Evolutionary conservation across 2,113 vertebrate species (phyloP).

Genomic region (Diglossa brunneiventris): DNA sequence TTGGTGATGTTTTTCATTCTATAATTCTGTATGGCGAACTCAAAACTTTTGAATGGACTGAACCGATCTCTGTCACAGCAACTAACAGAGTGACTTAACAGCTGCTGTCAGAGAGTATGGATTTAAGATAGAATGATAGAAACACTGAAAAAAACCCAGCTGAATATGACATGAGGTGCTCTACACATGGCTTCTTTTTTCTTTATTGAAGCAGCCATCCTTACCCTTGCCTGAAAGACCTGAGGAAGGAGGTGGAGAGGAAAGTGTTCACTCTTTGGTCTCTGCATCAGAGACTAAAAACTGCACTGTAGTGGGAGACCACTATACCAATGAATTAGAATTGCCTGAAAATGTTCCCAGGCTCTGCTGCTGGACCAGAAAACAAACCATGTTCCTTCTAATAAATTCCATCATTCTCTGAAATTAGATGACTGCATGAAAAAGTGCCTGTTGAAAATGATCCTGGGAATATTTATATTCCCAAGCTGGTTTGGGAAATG

Average conservation of each 20-base stretch:
- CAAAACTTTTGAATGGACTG: not conserved
- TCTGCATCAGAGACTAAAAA: not conserved
- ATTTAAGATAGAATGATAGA: not conserved
- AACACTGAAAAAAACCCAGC: not conserved
- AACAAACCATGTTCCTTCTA: not conserved
- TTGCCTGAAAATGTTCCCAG: constrained; percentile 11
- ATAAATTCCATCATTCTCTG: not conserved
- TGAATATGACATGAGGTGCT: not conserved
- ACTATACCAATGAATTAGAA: not conserved
- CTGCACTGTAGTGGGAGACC: not conserved
- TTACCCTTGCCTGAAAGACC: not conserved
- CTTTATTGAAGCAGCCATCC: not conserved
- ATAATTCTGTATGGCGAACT: not conserved
- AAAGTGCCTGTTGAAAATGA: constrained; percentile 20
- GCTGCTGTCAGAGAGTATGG: not conserved
- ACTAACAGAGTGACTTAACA: not conserved
- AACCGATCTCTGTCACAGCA: not conserved
- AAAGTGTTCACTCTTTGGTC: not conserved
- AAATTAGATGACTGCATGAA: constrained; percentile 13
- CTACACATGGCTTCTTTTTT: not conserved
- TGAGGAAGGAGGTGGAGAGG: not conserved
- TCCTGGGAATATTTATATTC: constrained; percentile 5
- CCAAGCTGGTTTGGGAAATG: not conserved
- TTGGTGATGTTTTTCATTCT: not conserved
- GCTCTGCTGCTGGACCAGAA: not conserved